A percentile compares a stretch with the other conserved stretches of the same genome.
phyloP scores from a whole-genome alignment of 1,140 invertebrate genomes.

The Drosophila tani region DNA sequence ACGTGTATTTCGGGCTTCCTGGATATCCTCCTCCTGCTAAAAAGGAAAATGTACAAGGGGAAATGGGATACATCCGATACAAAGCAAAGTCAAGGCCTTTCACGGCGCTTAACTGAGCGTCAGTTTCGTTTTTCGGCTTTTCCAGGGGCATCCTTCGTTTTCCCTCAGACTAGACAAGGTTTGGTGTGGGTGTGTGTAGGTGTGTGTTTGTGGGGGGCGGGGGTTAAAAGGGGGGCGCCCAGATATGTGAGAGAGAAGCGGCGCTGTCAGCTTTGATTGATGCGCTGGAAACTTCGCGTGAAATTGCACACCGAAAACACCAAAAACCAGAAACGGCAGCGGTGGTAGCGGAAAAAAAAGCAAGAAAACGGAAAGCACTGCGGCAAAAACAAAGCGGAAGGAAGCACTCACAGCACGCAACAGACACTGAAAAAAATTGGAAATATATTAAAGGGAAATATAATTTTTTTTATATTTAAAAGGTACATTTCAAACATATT shows the following conservation, averaged over 20 bases:
- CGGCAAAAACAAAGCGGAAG: constrained; percentile 58
- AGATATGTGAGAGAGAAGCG: constrained; percentile 23
- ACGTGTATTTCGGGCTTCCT: constrained; percentile 7
- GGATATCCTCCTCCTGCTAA: not conserved
- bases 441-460: rapidly evolving
- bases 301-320: constrained; percentile 76
- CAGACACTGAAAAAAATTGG: constrained; percentile 3
- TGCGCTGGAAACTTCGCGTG: constrained; percentile 78
- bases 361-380: constrained; percentile 26
- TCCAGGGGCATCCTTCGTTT: constrained; percentile 1
- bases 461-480: not conserved
- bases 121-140: constrained; percentile 34
- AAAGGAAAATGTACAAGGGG: constrained; percentile 6
- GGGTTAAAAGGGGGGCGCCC: not conserved
- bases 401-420: constrained; percentile 63
- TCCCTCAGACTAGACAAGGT: constrained; percentile 23
- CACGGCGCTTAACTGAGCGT: constrained; percentile 36
- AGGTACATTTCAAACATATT: not conserved
- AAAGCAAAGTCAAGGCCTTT: constrained; percentile 47
- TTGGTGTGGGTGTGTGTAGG: not conserved
- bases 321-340: constrained; percentile 28
- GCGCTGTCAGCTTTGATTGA: constrained; percentile 72
- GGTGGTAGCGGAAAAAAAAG: constrained; percentile 37
- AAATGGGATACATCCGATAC: constrained; percentile 42
- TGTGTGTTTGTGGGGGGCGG: not conserved